These are phyloP conservation scores for Thymelicus sylvestris DNA, from an alignment of 2,888 invertebrate species.

Conservation along the genomic window DNA sequence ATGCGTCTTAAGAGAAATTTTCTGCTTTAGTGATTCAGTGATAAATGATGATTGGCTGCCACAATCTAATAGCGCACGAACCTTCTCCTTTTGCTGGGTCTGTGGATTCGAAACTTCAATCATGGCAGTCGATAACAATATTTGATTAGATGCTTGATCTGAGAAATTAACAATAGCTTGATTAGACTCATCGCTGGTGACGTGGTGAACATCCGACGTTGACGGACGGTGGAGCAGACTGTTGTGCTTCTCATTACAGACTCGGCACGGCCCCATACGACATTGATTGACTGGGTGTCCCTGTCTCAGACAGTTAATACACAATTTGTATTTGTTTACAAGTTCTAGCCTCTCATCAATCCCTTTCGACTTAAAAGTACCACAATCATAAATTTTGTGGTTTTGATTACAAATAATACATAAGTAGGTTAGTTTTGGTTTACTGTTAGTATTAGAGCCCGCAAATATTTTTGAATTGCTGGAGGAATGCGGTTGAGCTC, in stretches of 20 bases:
- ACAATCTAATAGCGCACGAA: too few species aligned
- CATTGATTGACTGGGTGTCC: too few species aligned
- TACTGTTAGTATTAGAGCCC: too few species aligned
- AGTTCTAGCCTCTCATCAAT: not conserved
- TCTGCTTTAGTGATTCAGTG: too few species aligned
- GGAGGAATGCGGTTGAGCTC: too few species aligned
- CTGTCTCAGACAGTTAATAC: not conserved
- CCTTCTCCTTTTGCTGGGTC: not conserved
- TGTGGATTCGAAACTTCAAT: conserved; percentile 39
- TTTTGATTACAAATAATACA: not conserved
- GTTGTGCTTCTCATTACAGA: conserved; percentile 1
- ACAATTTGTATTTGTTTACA: not conserved
- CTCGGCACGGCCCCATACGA: too few species aligned
- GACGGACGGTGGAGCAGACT: not conserved
- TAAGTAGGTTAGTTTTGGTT: not conserved
- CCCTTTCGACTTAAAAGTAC: not conserved
- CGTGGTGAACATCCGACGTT: not conserved
- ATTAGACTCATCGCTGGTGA: not conserved
- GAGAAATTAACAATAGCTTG: not conserved
- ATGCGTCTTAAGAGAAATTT: too few species aligned
- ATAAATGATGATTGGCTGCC: too few species aligned
- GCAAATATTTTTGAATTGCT: too few species aligned
- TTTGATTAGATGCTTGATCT: not conserved
- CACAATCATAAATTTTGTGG: not conserved
- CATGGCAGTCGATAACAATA: conserved; percentile 36